Percentiles rank a stretch among this genome's conserved stretches.
Evolutionary conservation across 2,797 vertebrate genomes (phyloP).

Genomic region (Melanotaenia trifasciata): DNA sequence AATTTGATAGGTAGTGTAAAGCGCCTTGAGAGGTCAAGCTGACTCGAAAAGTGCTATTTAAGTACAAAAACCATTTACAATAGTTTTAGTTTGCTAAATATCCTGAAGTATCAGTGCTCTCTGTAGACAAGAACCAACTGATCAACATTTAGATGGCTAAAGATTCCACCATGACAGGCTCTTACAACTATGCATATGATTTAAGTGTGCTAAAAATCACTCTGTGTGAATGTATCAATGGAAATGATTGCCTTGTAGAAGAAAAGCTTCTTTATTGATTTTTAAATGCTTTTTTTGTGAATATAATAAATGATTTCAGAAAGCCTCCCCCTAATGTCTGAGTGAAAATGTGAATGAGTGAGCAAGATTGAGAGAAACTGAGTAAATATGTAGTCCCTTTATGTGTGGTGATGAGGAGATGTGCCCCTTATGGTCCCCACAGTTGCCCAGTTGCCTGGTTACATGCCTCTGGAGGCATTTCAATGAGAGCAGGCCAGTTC

Average conservation of each 20-base stretch:
- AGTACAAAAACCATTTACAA: neutral
- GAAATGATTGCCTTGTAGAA: slow-evolving; percentile 50
- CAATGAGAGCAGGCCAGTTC: slow-evolving; percentile 63
- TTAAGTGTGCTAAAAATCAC: slow-evolving; percentile 35
- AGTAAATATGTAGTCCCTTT: slow-evolving; percentile 65
- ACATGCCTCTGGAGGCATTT: slow-evolving; percentile 77
- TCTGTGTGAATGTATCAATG: slow-evolving; percentile 61
- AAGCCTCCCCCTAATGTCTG: slow-evolving; percentile 33
- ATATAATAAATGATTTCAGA: slow-evolving; percentile 54
- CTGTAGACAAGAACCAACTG: slow-evolving; percentile 37
- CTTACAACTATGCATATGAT: slow-evolving; percentile 60
- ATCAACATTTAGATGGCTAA: slow-evolving; percentile 36
- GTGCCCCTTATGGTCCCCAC: slow-evolving; percentile 69
- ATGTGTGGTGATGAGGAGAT: slow-evolving; percentile 62
- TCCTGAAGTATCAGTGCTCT: slow-evolving; percentile 11
- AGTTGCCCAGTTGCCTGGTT: slow-evolving; percentile 78
- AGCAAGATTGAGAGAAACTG: slow-evolving; percentile 27
- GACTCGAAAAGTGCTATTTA: too few species aligned
- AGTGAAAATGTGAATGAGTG: slow-evolving; percentile 62
- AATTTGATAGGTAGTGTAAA: too few species aligned
- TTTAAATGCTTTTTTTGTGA: slow-evolving; percentile 66
- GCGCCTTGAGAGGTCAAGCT: too few species aligned
- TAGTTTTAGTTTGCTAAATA: neutral
- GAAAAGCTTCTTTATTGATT: slow-evolving; percentile 60
- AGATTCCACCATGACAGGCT: slow-evolving; percentile 51